Conservation (phyloP, 2,888 invertebrate genomes). For the Operophtera brumata region DNA sequence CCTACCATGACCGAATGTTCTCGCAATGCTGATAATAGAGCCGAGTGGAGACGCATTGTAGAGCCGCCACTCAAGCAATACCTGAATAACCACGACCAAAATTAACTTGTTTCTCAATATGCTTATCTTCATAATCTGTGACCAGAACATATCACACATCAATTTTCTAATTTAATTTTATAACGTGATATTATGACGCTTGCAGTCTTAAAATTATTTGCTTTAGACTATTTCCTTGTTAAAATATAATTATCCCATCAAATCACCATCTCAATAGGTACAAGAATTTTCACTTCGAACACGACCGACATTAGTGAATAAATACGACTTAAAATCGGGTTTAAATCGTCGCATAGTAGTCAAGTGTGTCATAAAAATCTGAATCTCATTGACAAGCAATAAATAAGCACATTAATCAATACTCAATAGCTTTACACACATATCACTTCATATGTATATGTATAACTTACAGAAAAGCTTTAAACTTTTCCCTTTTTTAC, state of each 20-base stretch:
- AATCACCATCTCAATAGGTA: conserved; percentile 18
- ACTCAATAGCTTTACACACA: conserved; percentile 23
- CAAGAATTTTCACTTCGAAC: conserved; percentile 11
- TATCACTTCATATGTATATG: conserved; percentile 18
- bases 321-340: conserved; percentile 18
- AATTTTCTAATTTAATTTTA: not conserved
- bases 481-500: conserved; percentile 51
- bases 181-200: not conserved
- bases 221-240: conserved; percentile 2
- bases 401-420: conserved; percentile 26
- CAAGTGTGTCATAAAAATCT: conserved; percentile 36
- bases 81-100: too few relatives aligned
- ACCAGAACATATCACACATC: not conserved
- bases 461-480: conserved; percentile 43
- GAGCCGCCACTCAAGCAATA: too few relatives aligned
- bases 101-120: too few relatives aligned
- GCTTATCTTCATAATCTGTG: not conserved
- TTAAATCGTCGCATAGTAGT: conserved; percentile 16
- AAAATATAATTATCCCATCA: conserved; percentile 8
- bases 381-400: conserved; percentile 32
- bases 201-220: not conserved
- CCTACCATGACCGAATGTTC: too few relatives aligned
- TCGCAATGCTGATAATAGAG: too few relatives aligned
- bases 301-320: conserved; percentile 17
- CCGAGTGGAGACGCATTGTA: too few relatives aligned